Evolutionary conservation across 2,113 vertebrate genomes (phyloP).

Genomic region (Anarrhichthys ocellatus): DNA sequence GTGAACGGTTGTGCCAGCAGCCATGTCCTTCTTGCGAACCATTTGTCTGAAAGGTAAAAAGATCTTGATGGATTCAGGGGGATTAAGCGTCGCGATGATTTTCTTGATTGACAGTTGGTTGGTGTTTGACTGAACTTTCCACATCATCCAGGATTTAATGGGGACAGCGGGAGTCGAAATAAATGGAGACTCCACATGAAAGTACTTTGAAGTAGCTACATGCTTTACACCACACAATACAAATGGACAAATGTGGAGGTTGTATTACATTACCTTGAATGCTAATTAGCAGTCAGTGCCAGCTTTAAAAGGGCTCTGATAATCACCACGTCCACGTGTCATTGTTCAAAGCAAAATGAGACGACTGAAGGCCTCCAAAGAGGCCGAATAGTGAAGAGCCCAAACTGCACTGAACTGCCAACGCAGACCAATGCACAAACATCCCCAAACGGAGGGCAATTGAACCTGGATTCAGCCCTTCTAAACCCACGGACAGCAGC

Average conservation of each 20-base stretch:
- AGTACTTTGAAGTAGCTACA: slow-evolving; percentile 48
- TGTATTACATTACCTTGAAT: slow-evolving; percentile 41
- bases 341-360: slow-evolving; percentile 38
- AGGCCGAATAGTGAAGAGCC: not conserved
- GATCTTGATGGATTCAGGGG: not conserved
- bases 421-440: slow-evolving; percentile 41
- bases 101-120: slow-evolving; percentile 24
- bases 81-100: slow-evolving; percentile 3
- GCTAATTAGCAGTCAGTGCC: slow-evolving; percentile 52
- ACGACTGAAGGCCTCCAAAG: slow-evolving; percentile 17
- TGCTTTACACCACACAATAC: slow-evolving; percentile 2
- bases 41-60: not conserved
- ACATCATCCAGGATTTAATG: slow-evolving; percentile 36
- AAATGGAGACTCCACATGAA: slow-evolving; percentile 27
- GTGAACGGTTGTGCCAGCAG: not conserved
- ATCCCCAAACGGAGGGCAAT: slow-evolving; percentile 29
- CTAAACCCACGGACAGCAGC: slow-evolving; percentile 7
- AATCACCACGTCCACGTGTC: slow-evolving; percentile 25
- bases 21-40: not conserved
- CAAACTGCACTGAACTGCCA: slow-evolving; percentile 13
- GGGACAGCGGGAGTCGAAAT: not conserved
- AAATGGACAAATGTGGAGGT: slow-evolving; percentile 42
- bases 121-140: not conserved
- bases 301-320: slow-evolving; percentile 42
- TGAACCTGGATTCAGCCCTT: slow-evolving; percentile 41